Evolutionary conservation across 53 echinoderm and acorn worm genomes (phyloP).

Genomic region (Luidia sarsii): DNA sequence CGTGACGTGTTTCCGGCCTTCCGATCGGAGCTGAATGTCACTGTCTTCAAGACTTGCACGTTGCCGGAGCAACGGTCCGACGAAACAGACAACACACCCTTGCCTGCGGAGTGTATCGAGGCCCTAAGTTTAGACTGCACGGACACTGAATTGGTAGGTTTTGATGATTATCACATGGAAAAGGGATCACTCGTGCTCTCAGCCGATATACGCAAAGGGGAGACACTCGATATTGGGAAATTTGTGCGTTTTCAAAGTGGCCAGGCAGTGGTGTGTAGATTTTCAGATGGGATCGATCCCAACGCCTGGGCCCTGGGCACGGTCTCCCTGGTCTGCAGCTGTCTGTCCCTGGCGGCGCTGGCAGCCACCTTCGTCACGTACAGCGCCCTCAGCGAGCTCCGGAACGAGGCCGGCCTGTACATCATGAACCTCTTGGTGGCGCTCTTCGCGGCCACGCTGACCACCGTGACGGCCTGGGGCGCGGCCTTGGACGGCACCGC

Average conservation of each 20-base stretch:
- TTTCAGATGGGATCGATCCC: background rate
- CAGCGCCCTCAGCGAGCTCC: slow-evolving; percentile 17
- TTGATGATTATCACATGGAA: background rate
- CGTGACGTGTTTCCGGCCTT: too few relatives aligned
- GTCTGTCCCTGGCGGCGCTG: slow-evolving; percentile 41
- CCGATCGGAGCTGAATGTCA: too few relatives aligned
- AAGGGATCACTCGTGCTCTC: background rate
- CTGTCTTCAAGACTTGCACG: too few relatives aligned
- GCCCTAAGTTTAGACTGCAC: background rate
- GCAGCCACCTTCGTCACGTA: slow-evolving; percentile 47
- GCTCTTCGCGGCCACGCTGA: slow-evolving; percentile 16
- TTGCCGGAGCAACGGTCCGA: too few relatives aligned
- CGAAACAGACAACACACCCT: too few relatives aligned
- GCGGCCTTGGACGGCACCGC: background rate
- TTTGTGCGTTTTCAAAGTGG: slow-evolving; percentile 6
- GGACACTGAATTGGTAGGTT: background rate
- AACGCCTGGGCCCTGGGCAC: background rate
- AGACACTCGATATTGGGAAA: background rate
- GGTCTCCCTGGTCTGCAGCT: slow-evolving; percentile 20
- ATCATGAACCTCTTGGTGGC: slow-evolving; percentile 50
- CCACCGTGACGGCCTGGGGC: slow-evolving; percentile 13
- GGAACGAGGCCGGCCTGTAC: slow-evolving; percentile 31
- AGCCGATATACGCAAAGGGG: background rate
- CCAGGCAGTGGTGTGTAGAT: background rate
- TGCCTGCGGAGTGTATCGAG: background rate